Evolutionary conservation across 30 jellyfish, hydroid and myxozoan species (phyloP).

Genomic region (Aurelia coerulea): DNA sequence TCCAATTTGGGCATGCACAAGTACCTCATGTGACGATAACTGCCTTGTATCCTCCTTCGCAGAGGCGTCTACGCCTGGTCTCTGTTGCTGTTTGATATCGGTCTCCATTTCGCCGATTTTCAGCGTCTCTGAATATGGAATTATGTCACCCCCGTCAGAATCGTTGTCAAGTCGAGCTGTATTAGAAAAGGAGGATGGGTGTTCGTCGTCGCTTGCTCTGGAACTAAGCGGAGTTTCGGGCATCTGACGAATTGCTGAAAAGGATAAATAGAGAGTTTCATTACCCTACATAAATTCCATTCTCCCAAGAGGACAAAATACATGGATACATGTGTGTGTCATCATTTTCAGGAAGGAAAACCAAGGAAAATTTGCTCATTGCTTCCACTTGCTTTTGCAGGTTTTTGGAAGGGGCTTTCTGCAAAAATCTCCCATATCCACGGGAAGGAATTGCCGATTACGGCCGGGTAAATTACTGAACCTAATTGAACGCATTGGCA

Average conservation of each 20-base stretch:
- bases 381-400: too few relatives aligned
- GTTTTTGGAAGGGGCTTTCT: too few relatives aligned
- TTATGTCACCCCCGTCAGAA: conserved; percentile 31
- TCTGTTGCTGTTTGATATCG: not conserved
- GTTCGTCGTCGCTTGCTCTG: conserved; percentile 12
- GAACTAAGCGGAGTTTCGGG: conserved; percentile 12
- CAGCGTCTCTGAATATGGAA: conserved; percentile 35
- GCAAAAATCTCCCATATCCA: too few relatives aligned
- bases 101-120: conserved; percentile 1
- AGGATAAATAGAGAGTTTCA: not conserved
- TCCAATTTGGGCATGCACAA: conserved; percentile 39
- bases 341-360: too few relatives aligned
- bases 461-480: too few relatives aligned
- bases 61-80: not conserved
- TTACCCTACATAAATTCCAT: too few relatives aligned
- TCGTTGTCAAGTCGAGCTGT: not conserved
- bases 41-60: not conserved
- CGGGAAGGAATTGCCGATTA: too few relatives aligned
- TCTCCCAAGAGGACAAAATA: too few relatives aligned
- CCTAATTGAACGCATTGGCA: too few relatives aligned
- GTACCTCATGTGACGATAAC: conserved; percentile 22
- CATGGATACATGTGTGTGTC: too few relatives aligned
- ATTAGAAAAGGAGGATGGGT: not conserved
- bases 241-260: conserved; percentile 34
- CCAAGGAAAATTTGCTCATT: too few relatives aligned